Evolutionary conservation across 2,888 invertebrate genomes (phyloP).

Genomic region (Coleophora flavipennella): DNA sequence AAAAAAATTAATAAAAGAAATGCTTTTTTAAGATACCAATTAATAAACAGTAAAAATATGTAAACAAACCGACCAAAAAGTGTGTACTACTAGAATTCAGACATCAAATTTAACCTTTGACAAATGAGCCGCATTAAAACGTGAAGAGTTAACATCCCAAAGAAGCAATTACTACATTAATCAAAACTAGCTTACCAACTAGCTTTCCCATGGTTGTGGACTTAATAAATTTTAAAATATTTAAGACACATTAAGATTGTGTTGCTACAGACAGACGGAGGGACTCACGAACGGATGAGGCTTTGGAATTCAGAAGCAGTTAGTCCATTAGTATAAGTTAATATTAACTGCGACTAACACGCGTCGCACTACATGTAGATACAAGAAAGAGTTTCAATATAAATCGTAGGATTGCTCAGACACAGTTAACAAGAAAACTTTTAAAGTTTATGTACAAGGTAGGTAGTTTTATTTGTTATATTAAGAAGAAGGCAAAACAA

Average conservation of each 20-base stretch:
- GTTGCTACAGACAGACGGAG: neutral
- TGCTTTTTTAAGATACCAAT: too few species aligned
- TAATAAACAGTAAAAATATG: too few species aligned
- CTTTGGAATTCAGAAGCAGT: conserved; percentile 9
- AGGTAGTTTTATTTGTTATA: too few species aligned
- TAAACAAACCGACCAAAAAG: too few species aligned
- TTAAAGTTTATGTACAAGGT: too few species aligned
- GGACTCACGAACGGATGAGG: conserved; percentile 4
- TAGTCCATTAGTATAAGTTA: neutral
- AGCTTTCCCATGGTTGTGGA: conserved; percentile 4
- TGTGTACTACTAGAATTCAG: too few species aligned
- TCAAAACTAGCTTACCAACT: conserved; percentile 7
- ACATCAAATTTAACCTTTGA: neutral
- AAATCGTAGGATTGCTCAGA: too few species aligned
- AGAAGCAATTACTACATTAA: conserved; percentile 7
- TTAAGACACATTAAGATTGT: conserved; percentile 8
- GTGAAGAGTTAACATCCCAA: conserved; percentile 4
- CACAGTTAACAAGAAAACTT: too few species aligned
- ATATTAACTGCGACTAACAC: neutral
- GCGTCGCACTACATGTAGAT: too few species aligned
- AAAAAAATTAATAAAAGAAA: too few species aligned
- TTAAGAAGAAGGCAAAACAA: too few species aligned
- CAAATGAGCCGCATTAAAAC: conserved; percentile 3
- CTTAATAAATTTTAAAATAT: conserved; percentile 7
- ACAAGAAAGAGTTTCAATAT: too few species aligned